Conservation (phyloP, 2,113 vertebrate genomes). For the Chloropsis cyanopogon region DNA sequence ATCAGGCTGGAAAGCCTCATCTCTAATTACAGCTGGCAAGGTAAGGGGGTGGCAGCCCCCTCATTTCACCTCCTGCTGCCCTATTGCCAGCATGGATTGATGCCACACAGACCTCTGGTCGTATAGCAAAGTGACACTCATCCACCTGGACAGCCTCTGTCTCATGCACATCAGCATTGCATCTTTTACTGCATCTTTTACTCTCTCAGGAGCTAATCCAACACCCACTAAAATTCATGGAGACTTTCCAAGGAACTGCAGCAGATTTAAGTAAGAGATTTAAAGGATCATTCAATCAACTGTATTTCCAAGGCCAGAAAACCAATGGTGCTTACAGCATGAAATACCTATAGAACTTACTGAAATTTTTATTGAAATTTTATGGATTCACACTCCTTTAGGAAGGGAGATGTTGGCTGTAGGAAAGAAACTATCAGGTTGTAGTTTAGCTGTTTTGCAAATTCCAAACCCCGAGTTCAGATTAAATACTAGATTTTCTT, state of each 20-base stretch:
- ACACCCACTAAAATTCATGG: background rate
- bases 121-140: background rate
- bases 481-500: background rate
- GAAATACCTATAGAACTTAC: background rate
- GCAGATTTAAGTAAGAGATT: background rate
- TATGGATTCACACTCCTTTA: background rate
- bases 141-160: background rate
- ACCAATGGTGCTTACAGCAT: background rate
- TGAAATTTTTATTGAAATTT: background rate
- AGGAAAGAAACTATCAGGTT: background rate
- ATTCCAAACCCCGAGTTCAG: background rate
- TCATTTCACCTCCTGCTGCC: background rate
- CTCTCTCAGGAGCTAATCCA: background rate
- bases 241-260: background rate
- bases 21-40: background rate
- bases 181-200: background rate
- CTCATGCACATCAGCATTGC: background rate
- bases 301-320: background rate
- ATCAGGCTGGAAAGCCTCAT: background rate
- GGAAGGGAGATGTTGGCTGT: background rate
- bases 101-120: background rate
- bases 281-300: background rate
- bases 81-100: rapidly evolving
- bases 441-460: background rate
- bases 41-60: rapidly evolving